Evolutionary conservation across 2,888 invertebrate species (phyloP), one percentile per base, ranked within the genome.

Genomic region (Tinea trinotella): DNA sequence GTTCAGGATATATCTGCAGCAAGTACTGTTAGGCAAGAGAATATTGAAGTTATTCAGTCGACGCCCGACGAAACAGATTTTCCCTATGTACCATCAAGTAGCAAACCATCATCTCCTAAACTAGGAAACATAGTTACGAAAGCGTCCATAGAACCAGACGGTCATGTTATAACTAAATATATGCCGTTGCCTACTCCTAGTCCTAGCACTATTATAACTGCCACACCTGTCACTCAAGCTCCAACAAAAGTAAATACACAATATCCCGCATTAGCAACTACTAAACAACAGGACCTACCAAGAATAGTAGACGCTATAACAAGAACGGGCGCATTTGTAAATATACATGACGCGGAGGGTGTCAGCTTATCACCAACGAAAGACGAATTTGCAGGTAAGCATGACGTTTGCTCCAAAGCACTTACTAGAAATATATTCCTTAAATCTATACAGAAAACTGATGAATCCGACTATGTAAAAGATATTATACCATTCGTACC

Each of bases 311-410:
- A 85, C 70, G 83, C 71, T 57, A 79, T 83, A 58, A 81, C 83
- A 68, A 80, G 84, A 64, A 77, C 79, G 35, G 92, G 91, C 61
- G 91, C 91, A 60, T 92, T 92, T 79, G 91, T 92, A 71, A 90
- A 92, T 86, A 89, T 92, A 69, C 90, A 91, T 73, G 90, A 90
- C 65, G 83, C 88, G 64, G 87, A 87, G 70, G 87, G 87, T 70
- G 83, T 87, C 87, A 83, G 87, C 76, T 79, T 84, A 64, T 85
- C 88, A 64, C 86, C 88, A 72, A 80, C 87, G 81, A 87, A 88
- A 81, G 89, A 90, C 73, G 83, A 87, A 78, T 88, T 87, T 76
- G 89, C 90, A 91, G 92, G 92, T 91, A 91, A 92, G 91, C 81
- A 70, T 55, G 59, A 60, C 57, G 63, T 69, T 68, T 68, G 66